Evolutionary conservation across 2,113 vertebrate genomes (phyloP), one percentile per base, ranked within the genome.

Genomic region (Mormyrus iriodes): DNA sequence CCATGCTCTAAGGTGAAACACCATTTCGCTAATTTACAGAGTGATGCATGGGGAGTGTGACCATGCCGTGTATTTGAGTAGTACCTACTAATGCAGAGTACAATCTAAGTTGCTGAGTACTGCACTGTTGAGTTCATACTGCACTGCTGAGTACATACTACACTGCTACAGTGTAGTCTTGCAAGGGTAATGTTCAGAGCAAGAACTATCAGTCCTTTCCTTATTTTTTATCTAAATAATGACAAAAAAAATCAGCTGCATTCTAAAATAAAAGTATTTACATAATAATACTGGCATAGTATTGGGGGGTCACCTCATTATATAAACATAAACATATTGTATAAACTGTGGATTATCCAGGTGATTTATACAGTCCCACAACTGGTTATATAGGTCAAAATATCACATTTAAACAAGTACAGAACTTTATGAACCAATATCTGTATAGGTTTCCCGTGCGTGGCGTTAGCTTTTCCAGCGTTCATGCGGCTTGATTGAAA

Each of bases 291-390:
- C 73, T 42, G 35, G 31, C 35, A 19, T 12, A 42, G 73, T 79
- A 42, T 79, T 79, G 31, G 73, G 73, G 73, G 73, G 73, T 79
- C 35, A 79, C 73, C 73, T 79, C 73, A 79, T 79, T 79, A 79
- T 79, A 79, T 42, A 79, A 79, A 79, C 73, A 79, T 79, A 79
- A 79, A 79, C 35, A 42, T 79, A 42, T 35, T 42, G 15, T 19
- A 79, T 79, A 39, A 79, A 42, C 73, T 79, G 73, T 79, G 73
- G 3, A 79, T 79, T 79, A 79, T 79, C 73, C 2, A 15, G 19
- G 35, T 79, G 35, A 42, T 79, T 79, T 69, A 69, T 69, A 69
- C 61, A 69, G 61, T 79, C 73, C 73, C 31, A 42, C 13, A 79
- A 79, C 73, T 79, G 35, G 35, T 35, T 79, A 39, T 79, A 79